Evolutionary conservation across 2,888 invertebrate genomes (phyloP), one percentile per base, ranked within the genome.

Genomic region (Drosophila sordidula): DNA sequence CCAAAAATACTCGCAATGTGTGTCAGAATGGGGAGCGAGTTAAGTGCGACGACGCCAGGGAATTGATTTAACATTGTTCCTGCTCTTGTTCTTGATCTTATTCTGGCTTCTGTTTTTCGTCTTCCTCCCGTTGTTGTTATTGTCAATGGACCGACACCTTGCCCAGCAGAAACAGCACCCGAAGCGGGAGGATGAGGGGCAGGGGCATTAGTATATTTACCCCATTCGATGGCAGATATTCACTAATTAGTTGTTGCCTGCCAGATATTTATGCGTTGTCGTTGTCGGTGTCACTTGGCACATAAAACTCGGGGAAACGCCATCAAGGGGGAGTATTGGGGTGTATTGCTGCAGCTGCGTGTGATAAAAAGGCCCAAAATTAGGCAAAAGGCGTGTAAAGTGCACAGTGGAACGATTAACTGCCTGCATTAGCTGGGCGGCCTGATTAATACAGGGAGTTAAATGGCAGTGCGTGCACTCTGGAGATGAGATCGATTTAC

Each of bases 351-450:
- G 90, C 91, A 91, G 91, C 91, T 91, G 91, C 86, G 90, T 83
- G 78, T 70, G 87, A 91, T 91, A 90, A 91, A 91, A 90, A 80
- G 75, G 73, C 79, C 80, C 80, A 78, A 90, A 91, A 88, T 90
- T 90, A 90, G 88, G 89, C 78, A 82, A 80, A 80, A 82, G 78
- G 56, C 90, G 84, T 88, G 90, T 90, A 89, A 90, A 90, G 82
- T 87, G 89, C 81, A 85, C 77, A 80, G 78, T 75, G 69, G 76
- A 80, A 80, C 88, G 89, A 89, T 89, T 87, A 84, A 82, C 88
- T 69, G 76, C 75, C 77, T 78, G 78, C 89, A 88, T 89, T 89
- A 83, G 83, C 71, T 50, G 59, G 18, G 49, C 66, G 38, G 64
- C 52, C 70, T 81, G 83, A 86, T 82, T 84, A 82, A 87, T 87